Conservation (phyloP, 2,113 vertebrate species). For the Chaetodon trifascialis region DNA sequence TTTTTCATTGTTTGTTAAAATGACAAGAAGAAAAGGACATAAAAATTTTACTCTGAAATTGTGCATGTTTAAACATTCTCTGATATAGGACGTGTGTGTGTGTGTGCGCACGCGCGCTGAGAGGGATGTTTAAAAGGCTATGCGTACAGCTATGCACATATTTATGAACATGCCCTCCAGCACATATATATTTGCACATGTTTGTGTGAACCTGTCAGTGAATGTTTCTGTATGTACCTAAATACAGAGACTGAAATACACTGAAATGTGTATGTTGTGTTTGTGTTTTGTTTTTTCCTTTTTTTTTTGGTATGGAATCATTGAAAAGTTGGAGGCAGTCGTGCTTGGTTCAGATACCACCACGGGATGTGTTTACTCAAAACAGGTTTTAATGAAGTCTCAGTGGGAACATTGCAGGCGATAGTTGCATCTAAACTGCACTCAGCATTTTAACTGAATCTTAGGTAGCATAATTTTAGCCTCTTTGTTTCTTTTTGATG, state of each 20-base stretch:
- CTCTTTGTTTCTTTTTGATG: slow-evolving; percentile 1
- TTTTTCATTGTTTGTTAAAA: too few relatives aligned
- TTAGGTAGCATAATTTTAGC: slow-evolving; percentile 11
- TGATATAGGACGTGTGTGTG: not conserved
- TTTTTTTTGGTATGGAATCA: not conserved
- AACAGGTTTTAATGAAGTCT: slow-evolving; percentile 60
- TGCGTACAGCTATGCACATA: slow-evolving; percentile 4
- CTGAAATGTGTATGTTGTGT: not conserved
- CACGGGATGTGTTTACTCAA: slow-evolving; percentile 31
- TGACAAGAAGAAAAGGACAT: too few relatives aligned
- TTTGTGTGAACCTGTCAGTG: not conserved
- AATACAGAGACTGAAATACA: not conserved
- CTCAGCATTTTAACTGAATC: slow-evolving; percentile 17
- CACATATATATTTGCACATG: not conserved
- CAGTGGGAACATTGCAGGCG: slow-evolving; percentile 44
- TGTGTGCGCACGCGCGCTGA: not conserved
- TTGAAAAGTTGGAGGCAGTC: slow-evolving; percentile 16
- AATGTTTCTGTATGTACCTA: not conserved
- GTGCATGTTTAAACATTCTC: not conserved
- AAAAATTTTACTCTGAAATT: not conserved
- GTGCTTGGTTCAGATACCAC: slow-evolving; percentile 17
- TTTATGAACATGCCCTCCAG: slow-evolving; percentile 16
- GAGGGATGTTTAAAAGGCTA: slow-evolving; percentile 2
- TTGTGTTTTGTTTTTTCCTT: not conserved
- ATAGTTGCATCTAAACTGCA: slow-evolving; percentile 40